Base-by-base conservation (phyloP, 2,797 vertebrate genomes). In the Leptoclinus maculatus region DNA sequence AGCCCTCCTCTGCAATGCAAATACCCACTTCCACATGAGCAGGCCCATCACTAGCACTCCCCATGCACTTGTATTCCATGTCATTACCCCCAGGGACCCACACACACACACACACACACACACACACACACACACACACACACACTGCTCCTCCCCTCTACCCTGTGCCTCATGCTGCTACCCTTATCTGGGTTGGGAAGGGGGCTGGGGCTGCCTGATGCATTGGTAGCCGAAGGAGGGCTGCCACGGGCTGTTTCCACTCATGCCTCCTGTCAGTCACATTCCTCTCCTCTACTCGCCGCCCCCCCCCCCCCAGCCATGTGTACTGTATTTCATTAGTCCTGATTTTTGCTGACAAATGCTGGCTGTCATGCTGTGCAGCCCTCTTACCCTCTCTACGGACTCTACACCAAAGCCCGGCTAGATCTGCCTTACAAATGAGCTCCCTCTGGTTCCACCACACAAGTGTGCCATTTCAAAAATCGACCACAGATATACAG, bases 321-420 rank as follows among this genome's bases (percentile, higher is more conserved):
- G 85, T 90, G 87, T 76, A 86, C 85, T 91, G 91, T 79, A 91
- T 93, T 91, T 93, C 93, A 94, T 95, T 94, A 93, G 91, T 83
- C 89, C 90, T 91, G 92, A 94, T 94, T 94, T 95, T 92, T 94
- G 91, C 93, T 93, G 93, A 95, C 94, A 95, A 94, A 93, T 86
- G 85, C 87, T 90, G 78, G 81, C 88, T 88, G 89, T 85, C 87
- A 7, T 91, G 82, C 87, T 87, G 86, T 79, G 89, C 87, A 63
- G 74, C 78, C 85, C 85, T 82, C 78, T 80, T 76, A 73, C 67
- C 75, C 87, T 78, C 89, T 87, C 89, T 60, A 74, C 75, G 91
- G 90, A 90, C 87, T 75, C 51, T 43, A 75, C 82, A 86, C 84
- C 83, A 87, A 84, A 91, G 88, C 78, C 41, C 29, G 25, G 43